A percentile compares a stretch with the other conserved stretches of the same genome.
These are phyloP conservation scores for Zaprionus inermis DNA, from an alignment of 1,140 invertebrate species.

Conservation along the genomic window DNA sequence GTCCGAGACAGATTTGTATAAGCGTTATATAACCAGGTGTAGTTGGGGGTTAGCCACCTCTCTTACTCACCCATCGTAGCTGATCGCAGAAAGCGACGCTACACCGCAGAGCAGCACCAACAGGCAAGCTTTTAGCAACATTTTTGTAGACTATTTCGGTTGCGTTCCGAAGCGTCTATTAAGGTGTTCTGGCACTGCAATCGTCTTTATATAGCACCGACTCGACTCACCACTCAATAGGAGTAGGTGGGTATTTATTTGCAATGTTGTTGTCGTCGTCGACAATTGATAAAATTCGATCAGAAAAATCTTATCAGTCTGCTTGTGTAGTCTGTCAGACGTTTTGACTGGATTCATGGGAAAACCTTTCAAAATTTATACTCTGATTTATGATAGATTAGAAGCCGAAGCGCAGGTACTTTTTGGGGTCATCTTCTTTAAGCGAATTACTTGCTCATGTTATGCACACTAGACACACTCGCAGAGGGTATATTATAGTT, in stretches of 20 bases:
- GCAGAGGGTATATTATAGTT: too few relatives aligned
- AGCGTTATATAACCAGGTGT: neutral
- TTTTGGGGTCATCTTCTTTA: too few relatives aligned
- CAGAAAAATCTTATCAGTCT: conserved; percentile 49
- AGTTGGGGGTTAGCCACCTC: neutral
- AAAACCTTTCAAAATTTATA: conserved; percentile 71
- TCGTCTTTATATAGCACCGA: conserved; percentile 53
- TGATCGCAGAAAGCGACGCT: conserved; percentile 40
- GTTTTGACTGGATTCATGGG: conserved; percentile 39
- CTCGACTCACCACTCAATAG: conserved; percentile 30
- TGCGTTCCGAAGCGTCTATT: conserved; percentile 60
- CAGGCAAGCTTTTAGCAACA: conserved; percentile 56
- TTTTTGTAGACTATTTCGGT: conserved; percentile 30
- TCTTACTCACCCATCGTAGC: conserved; percentile 76
- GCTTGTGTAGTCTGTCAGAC: conserved; percentile 38
- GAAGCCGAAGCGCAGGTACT: conserved; percentile 4
- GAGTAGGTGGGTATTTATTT: conserved; percentile 30
- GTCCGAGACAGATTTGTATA: neutral
- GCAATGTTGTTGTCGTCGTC: conserved; percentile 27
- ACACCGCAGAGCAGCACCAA: conserved; percentile 62
- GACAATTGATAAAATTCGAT: conserved; percentile 33
- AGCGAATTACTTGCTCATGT: neutral
- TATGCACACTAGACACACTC: too few relatives aligned
- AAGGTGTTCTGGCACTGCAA: conserved; percentile 22
- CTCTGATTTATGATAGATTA: conserved; percentile 26